Evolutionary conservation across 2,113 vertebrate genomes (phyloP).

Genomic region (Gadus macrocephalus): DNA sequence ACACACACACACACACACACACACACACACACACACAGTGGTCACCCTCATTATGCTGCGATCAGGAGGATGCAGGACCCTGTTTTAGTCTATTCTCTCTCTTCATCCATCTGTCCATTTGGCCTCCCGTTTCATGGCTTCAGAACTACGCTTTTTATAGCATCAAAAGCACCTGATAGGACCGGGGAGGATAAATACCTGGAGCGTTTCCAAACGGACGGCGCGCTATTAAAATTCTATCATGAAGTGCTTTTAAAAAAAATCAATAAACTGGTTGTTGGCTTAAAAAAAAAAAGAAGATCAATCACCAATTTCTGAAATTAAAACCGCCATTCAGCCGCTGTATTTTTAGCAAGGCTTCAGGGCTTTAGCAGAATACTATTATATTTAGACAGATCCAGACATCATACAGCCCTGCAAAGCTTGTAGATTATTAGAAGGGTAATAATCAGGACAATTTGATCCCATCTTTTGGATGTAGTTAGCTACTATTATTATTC

Average conservation of each 20-base stretch:
- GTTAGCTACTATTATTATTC: background rate
- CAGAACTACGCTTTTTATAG: conserved; percentile 53
- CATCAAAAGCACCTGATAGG: conserved; percentile 16
- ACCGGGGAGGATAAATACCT: conserved; percentile 11
- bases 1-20: conserved; percentile 49
- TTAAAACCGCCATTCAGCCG: conserved; percentile 13
- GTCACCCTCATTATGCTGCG: background rate
- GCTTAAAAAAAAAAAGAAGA: background rate
- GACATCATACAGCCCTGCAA: background rate
- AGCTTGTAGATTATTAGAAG: no score
- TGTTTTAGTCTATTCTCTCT: conserved; percentile 25
- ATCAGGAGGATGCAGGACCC: conserved; percentile 35
- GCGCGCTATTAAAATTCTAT: conserved; percentile 18
- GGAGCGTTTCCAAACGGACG: conserved; percentile 28
- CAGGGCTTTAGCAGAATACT: conserved; percentile 7
- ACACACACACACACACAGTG: conserved; percentile 43
- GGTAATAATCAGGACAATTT: no score
- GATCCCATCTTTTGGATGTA: no score
- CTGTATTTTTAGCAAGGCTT: conserved; percentile 2
- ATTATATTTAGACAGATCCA: background rate
- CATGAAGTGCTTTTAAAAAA: conserved; percentile 24
- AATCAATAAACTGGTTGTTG: conserved; percentile 11
- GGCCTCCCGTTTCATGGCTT: conserved; percentile 41
- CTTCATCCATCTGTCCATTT: conserved; percentile 55
- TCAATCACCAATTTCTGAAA: conserved; percentile 6